Evolutionary conservation across 2,888 invertebrate genomes (phyloP).

Genomic region (Pterostichus niger): DNA sequence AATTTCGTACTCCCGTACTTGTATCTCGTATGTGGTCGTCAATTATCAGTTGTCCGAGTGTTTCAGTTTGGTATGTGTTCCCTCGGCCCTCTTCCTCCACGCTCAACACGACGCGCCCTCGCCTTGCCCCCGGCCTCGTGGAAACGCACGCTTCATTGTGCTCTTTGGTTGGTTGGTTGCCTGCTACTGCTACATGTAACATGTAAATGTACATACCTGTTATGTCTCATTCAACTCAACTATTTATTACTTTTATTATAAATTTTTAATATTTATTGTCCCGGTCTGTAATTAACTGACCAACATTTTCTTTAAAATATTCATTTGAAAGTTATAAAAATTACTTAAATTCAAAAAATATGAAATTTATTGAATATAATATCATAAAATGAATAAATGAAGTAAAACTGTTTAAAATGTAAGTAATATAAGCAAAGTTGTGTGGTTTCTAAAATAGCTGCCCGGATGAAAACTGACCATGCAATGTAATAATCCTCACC

Average conservation of each 20-base stretch:
- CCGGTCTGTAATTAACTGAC: constrained; percentile 12
- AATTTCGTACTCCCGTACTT: neutral
- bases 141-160: constrained; percentile 75
- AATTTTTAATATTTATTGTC: constrained; percentile 22
- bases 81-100: constrained; percentile 79
- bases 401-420: constrained; percentile 2
- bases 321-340: neutral
- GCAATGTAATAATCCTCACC: constrained; percentile 22
- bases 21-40: constrained; percentile 44
- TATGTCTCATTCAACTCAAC: constrained; percentile 15
- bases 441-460: constrained; percentile 26
- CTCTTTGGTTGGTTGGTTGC: constrained; percentile 77
- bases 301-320: neutral
- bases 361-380: neutral
- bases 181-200: constrained; percentile 73
- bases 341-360: constrained; percentile 1
- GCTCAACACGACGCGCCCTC: constrained; percentile 70
- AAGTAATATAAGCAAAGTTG: too few species aligned
- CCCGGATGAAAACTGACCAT: constrained; percentile 1
- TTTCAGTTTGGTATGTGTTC: constrained; percentile 75
- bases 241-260: constrained; percentile 10
- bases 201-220: constrained; percentile 59
- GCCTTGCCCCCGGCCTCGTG: constrained; percentile 64
- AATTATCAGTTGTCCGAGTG: constrained; percentile 51
- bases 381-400: constrained; percentile 4